Base-by-base conservation (phyloP, 1,140 invertebrate genomes). In the Ephestia elutella region DNA sequence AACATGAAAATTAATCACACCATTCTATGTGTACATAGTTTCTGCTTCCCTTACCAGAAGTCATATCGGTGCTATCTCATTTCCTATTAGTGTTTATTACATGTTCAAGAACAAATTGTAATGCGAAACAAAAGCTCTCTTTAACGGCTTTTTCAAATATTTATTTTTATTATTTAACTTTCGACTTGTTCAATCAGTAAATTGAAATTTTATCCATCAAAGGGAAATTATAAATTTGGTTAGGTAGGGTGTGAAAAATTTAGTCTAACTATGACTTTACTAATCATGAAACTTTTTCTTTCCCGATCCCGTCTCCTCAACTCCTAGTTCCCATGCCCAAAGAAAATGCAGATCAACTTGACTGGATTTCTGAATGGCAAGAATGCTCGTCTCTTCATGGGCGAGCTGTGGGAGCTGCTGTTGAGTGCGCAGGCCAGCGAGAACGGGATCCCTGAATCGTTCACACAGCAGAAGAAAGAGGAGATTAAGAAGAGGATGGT, bases 291-390 rank as follows among this genome's bases (percentile, higher is more conserved):
- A 73, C 71, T 74, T 76, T 85, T 82, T 84, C 70, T 81, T 81
- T 90, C 90, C 90, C 75, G 74, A 71, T 80, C 80, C 79, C 53
- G 63, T 74, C 59, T 73, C 75, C 75, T 76, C 75, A 68, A 63
- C 70, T 78, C 71, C 81, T 87, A 95, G 94, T 95, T 93, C 90
- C 97, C 98, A 18, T 98, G 99, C 91, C 97, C 97, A 38, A 97
- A 97, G 86, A 96, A 98, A 87, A 99, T 99, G 94, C 98, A 99
- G 92, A 99, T 99, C 73, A 99, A 99, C 89, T 90, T 99, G 75
- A 99, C 98, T 35, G 99, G 99, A 10, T 99, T 99, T 89, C 90
- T 99, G 21, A 99, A 99, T 89, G 97, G 97, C 2, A 98, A 97
- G 88, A 99, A 99, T 91, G 97, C 99, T 10, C 92, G 98, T 49